Percentiles rank a stretch among this genome's conserved stretches.
These are phyloP conservation scores for Sitobion miscanthi DNA, from an alignment of 1,140 invertebrate species.

Conservation along the genomic window DNA sequence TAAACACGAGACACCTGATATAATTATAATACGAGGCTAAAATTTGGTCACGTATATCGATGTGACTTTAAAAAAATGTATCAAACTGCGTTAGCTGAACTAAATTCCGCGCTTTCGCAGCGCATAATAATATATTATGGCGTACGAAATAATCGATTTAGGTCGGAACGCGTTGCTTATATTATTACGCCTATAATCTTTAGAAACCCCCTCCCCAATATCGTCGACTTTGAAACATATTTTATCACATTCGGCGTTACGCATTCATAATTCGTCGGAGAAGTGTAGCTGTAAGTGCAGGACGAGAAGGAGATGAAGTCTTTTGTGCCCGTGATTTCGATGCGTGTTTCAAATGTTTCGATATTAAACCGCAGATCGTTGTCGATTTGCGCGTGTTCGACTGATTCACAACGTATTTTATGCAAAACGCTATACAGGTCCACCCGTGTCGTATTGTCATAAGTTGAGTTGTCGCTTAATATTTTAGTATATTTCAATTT, in stretches of 20 bases:
- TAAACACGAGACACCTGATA: too few relatives aligned
- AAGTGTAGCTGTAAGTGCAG: background rate
- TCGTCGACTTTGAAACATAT: background rate
- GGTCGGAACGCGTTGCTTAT: background rate
- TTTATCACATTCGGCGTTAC: background rate
- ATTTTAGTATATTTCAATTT: background rate
- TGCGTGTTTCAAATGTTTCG: background rate
- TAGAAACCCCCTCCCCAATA: too few relatives aligned
- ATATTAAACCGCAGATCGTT: background rate
- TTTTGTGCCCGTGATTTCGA: background rate
- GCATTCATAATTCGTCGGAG: background rate
- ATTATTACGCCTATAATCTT: background rate
- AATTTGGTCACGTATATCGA: background rate
- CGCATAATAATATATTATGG: background rate
- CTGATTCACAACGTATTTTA: background rate
- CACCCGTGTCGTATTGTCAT: background rate
- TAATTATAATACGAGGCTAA: background rate
- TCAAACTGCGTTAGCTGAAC: background rate
- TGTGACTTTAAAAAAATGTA: background rate
- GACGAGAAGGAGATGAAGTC: background rate
- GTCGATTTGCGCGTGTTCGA: background rate
- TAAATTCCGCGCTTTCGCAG: background rate
- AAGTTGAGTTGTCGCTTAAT: background rate
- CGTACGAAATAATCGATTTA: background rate
- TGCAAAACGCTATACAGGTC: background rate